These are phyloP conservation scores for Sinonovacula constricta DNA, from an alignment of 1,140 invertebrate genomes.

Conservation along the genomic window DNA sequence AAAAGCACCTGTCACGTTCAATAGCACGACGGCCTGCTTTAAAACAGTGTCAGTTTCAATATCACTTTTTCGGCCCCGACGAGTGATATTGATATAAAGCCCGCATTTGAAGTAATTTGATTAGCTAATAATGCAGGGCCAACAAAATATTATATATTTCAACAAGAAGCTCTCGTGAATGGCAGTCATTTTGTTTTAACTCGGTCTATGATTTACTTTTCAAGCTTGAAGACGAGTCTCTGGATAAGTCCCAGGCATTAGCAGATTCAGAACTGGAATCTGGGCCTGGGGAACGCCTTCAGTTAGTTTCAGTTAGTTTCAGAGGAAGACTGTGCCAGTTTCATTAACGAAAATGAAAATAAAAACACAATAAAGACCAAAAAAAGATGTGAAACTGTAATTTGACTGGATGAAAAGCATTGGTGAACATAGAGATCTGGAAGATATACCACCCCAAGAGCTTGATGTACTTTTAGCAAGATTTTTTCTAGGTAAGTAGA, in stretches of 20 bases:
- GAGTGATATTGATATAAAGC: no score
- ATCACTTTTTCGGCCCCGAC: no score
- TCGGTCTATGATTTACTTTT: slow-evolving; percentile 22
- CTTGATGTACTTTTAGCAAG: slow-evolving; percentile 21
- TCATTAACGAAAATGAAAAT: slow-evolving; percentile 34
- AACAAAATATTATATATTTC: no score
- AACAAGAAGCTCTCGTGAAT: no score
- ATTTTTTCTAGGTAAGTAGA: slow-evolving; percentile 17
- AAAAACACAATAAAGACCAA: slow-evolving; percentile 18
- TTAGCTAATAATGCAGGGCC: no score
- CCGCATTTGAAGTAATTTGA: no score
- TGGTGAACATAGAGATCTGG: slow-evolving; percentile 18
- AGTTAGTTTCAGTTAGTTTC: slow-evolving; percentile 17
- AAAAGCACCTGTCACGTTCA: no score
- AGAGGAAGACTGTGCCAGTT: slow-evolving; percentile 12
- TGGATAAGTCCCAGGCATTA: slow-evolving; percentile 11
- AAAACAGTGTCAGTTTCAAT: no score
- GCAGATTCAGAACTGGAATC: no score
- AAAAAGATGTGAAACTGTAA: slow-evolving; percentile 11
- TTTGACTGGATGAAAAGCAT: slow-evolving; percentile 16
- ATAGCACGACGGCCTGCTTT: no score
- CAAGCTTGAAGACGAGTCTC: slow-evolving; percentile 18
- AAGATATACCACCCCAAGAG: slow-evolving; percentile 7
- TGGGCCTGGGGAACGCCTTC: slow-evolving; percentile 15
- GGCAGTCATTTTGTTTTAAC: no score